A percentile compares a stretch with the other conserved stretches of the same genome.
Evolutionary conservation across 2,888 invertebrate species (phyloP).

Genomic region (Tanytarsus gracilentus): DNA sequence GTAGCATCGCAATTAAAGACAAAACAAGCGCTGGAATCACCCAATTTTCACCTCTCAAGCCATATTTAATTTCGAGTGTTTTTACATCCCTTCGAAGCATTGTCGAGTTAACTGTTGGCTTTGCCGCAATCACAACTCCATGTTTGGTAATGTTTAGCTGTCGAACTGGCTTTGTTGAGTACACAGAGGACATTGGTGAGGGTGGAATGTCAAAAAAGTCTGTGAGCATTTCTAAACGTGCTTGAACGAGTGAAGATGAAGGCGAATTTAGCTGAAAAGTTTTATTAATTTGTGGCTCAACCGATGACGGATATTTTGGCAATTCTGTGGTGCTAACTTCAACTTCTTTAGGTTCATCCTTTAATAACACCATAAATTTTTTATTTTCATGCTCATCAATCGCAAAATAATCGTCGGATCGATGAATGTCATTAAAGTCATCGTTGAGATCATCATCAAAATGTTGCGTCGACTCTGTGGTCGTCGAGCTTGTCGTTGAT

Average conservation of each 20-base stretch:
- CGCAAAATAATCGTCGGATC: constrained; percentile 8
- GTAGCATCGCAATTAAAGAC: constrained; percentile 72
- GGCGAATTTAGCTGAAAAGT: constrained; percentile 8
- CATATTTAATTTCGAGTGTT: constrained; percentile 32
- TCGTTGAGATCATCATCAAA: not conserved
- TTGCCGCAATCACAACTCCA: constrained; percentile 35
- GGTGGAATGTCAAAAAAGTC: constrained; percentile 73
- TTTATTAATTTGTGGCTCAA: not conserved
- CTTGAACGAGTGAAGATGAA: constrained; percentile 33
- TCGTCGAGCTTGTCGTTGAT: not conserved
- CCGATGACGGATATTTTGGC: not conserved
- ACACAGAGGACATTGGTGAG: constrained; percentile 40
- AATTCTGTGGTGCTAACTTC: not conserved
- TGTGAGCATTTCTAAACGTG: constrained; percentile 69
- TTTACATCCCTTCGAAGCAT: constrained; percentile 25
- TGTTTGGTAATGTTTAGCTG: constrained; percentile 31
- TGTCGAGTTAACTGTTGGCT: constrained; percentile 36
- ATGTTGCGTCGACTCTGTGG: not conserved
- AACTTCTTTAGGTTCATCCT: too few relatives aligned
- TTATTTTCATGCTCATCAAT: constrained; percentile 19
- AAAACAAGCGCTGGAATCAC: constrained; percentile 80
- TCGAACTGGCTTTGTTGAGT: constrained; percentile 36
- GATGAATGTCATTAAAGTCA: constrained; percentile 7
- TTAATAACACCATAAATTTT: constrained; percentile 2
- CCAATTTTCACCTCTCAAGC: constrained; percentile 72